Percentiles rank a stretch among this genome's conserved stretches.
These are phyloP conservation scores for Tiliqua scincoides DNA, from an alignment of 2,113 vertebrate species.

Conservation along the genomic window DNA sequence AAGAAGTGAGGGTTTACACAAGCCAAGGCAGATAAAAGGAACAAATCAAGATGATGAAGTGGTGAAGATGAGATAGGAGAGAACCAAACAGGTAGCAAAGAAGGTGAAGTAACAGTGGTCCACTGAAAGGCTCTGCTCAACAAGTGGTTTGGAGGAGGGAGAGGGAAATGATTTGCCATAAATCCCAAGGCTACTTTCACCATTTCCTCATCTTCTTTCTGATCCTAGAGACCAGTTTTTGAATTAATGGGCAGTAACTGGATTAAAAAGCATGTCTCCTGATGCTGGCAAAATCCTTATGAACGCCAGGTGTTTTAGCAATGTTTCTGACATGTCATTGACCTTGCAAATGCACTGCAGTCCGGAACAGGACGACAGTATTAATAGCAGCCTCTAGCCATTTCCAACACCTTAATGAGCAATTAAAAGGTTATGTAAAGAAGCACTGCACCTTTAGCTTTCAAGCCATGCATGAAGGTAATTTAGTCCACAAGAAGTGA, in stretches of 20 bases:
- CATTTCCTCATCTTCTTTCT: background rate
- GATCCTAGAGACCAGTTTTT: background rate
- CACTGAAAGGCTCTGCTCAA: background rate
- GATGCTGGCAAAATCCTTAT: slow-evolving; percentile 14
- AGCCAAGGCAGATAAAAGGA: background rate
- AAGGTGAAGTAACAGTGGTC: background rate
- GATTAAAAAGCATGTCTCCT: slow-evolving; percentile 38
- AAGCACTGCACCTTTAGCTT: slow-evolving; percentile 30
- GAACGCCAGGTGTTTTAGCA: background rate
- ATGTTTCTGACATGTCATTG: slow-evolving; percentile 36
- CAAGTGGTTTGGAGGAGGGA: background rate
- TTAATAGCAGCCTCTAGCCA: slow-evolving; percentile 39
- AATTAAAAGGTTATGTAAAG: slow-evolving; percentile 66
- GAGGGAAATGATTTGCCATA: background rate
- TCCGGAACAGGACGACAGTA: slow-evolving; percentile 26
- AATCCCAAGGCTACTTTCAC: background rate
- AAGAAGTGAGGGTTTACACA: background rate
- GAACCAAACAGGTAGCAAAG: background rate
- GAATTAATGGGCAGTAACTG: slow-evolving; percentile 26
- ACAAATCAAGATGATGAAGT: background rate
- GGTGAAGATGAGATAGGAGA: background rate
- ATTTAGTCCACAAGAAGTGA: background rate
- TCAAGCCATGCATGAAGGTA: slow-evolving; percentile 35
- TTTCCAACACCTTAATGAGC: slow-evolving; percentile 44
- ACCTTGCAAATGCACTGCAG: slow-evolving; percentile 48